Percentiles rank a stretch among this genome's conserved stretches.
phyloP scores from a whole-genome alignment of 2,797 vertebrate genomes.

The Steatocranus sp. region DNA sequence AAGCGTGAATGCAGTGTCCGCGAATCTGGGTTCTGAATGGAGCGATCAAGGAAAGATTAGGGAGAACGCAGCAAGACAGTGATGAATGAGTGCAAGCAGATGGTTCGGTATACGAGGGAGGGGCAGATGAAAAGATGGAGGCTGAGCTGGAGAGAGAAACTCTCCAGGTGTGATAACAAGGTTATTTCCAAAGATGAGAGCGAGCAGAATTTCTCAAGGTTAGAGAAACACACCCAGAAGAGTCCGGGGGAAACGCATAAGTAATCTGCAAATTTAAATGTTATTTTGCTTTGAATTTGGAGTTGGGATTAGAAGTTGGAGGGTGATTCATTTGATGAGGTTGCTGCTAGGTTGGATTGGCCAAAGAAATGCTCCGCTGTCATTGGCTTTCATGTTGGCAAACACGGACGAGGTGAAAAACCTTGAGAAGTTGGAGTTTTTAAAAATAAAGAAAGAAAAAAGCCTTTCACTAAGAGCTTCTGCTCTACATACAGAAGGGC shows the following conservation, averaged over 20 bases:
- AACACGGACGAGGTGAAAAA: neutral
- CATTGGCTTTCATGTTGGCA: neutral
- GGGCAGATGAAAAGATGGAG: conserved; percentile 7
- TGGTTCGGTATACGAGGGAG: conserved; percentile 2
- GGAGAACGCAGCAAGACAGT: conserved; percentile 8
- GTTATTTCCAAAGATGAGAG: neutral
- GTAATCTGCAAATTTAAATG: neutral
- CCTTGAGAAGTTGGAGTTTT: too few species aligned
- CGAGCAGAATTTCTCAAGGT: conserved; percentile 8
- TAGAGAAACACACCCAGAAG: neutral
- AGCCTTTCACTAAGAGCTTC: neutral
- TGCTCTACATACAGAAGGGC: neutral
- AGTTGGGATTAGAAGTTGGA: neutral
- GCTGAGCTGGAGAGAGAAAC: neutral
- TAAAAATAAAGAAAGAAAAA: neutral
- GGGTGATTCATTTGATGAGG: neutral
- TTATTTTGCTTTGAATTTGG: neutral
- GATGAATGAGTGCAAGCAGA: conserved; percentile 46
- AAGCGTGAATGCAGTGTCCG: neutral
- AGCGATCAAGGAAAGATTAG: conserved; percentile 19
- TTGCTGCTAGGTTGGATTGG: neutral
- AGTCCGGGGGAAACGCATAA: too few species aligned
- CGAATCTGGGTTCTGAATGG: neutral
- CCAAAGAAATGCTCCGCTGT: neutral
- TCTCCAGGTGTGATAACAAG: conserved; percentile 10